phyloP scores from a whole-genome alignment of 2,888 invertebrate species.

The Cepaea hortensis region DNA sequence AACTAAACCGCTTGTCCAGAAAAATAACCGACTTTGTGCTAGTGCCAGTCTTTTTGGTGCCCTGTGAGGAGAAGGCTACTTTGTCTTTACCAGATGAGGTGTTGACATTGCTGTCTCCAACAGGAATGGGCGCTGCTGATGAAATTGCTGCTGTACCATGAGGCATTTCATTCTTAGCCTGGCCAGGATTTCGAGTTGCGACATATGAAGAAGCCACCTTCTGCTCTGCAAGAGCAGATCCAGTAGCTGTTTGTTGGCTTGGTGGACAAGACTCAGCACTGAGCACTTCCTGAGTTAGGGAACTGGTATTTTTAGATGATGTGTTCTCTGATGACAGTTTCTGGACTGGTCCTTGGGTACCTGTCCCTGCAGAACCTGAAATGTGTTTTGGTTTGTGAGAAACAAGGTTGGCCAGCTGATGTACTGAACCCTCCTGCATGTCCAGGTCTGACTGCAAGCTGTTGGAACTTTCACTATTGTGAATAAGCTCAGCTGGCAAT shows the following conservation, averaged over 20 bases:
- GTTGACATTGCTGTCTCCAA: constrained; percentile 9
- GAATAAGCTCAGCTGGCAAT: neutral
- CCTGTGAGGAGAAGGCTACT: neutral
- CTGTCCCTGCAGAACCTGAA: neutral
- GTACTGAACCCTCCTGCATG: neutral
- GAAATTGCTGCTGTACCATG: neutral
- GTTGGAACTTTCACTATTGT: constrained; percentile 14
- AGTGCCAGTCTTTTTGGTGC: neutral
- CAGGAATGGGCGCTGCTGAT: neutral
- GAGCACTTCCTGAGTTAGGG: neutral
- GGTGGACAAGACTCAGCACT: neutral
- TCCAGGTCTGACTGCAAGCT: constrained; percentile 22
- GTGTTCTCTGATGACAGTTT: constrained; percentile 25
- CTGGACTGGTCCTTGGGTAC: constrained; percentile 3
- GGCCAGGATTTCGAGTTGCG: neutral
- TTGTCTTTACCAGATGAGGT: constrained; percentile 4
- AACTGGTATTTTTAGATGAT: neutral
- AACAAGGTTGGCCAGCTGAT: neutral
- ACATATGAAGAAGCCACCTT: neutral
- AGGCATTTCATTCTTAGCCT: neutral
- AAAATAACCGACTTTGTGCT: constrained; percentile 66
- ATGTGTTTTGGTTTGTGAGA: neutral
- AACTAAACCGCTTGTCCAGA: constrained; percentile 64
- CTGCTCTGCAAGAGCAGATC: constrained; percentile 38
- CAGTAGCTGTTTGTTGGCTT: constrained; percentile 58